phyloP scores from a whole-genome alignment of 2,113 vertebrate species.

The Microtus pennsylvanicus region DNA sequence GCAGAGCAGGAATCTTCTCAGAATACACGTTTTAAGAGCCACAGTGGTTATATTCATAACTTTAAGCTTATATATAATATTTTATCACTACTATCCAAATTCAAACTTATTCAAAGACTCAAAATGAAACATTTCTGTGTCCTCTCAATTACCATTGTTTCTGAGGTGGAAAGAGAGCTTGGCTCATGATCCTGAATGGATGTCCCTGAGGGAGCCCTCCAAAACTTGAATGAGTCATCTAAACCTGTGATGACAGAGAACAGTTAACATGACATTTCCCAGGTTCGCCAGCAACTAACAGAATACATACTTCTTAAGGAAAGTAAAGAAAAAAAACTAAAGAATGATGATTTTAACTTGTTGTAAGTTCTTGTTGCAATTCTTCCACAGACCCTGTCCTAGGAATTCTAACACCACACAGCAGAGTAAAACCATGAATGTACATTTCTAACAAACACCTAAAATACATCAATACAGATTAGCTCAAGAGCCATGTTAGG shows the following conservation, averaged over 20 bases:
- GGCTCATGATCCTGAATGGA: conserved; percentile 86
- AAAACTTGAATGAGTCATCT: conserved; percentile 91
- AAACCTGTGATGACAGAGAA: conserved; percentile 84
- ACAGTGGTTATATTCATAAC: background rate
- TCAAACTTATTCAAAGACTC: background rate
- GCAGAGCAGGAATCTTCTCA: background rate
- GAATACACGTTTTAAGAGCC: background rate
- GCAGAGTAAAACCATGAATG: fast-evolving
- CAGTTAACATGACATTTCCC: background rate
- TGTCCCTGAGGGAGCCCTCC: conserved; percentile 85
- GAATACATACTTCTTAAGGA: background rate
- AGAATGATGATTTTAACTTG: background rate
- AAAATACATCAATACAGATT: background rate
- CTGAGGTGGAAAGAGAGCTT: conserved; percentile 94
- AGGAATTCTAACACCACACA: background rate
- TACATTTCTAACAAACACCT: background rate
- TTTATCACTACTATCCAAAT: background rate
- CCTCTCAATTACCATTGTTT: conserved; percentile 90
- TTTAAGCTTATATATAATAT: background rate
- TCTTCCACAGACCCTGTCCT: background rate
- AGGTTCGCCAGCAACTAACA: background rate
- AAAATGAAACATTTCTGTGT: background rate
- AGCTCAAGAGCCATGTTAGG: background rate
- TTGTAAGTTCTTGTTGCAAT: background rate
- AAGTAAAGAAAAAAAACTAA: background rate